phyloP scores from a whole-genome alignment of 1,140 invertebrate genomes.

The Arctopsyche grandis region DNA sequence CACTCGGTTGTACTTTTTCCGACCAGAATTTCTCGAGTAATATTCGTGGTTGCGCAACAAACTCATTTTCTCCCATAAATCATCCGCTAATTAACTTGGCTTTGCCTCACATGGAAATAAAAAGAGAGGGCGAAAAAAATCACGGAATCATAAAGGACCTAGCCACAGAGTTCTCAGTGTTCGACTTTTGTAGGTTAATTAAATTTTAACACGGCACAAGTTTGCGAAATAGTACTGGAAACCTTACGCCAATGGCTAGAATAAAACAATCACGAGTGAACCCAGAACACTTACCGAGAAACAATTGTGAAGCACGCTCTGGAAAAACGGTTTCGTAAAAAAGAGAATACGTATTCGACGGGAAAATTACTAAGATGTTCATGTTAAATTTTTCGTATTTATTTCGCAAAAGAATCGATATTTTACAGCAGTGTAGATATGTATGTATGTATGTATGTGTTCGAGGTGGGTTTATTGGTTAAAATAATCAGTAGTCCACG shows the following conservation, averaged over 20 bases:
- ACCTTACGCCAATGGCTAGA: constrained; percentile 15
- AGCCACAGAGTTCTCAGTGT: constrained; percentile 31
- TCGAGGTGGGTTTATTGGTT: constrained; percentile 48
- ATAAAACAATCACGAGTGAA: constrained; percentile 18
- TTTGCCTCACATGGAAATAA: background rate
- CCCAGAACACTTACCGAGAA: constrained; percentile 18
- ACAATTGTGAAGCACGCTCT: background rate
- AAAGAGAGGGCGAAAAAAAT: constrained; percentile 34
- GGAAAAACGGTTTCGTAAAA: too few species aligned
- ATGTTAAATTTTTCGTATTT: too few species aligned
- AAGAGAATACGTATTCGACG: background rate
- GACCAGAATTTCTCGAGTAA: too few species aligned
- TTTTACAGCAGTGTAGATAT: background rate
- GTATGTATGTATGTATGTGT: constrained; percentile 20
- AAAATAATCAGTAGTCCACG: constrained; percentile 49
- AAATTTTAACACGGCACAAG: constrained; percentile 54
- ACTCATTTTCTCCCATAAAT: constrained; percentile 45
- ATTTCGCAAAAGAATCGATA: background rate
- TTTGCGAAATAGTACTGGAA: constrained; percentile 15
- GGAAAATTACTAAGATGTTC: too few species aligned
- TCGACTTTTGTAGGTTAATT: constrained; percentile 52
- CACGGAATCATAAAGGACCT: constrained; percentile 48
- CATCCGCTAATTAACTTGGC: constrained; percentile 51
- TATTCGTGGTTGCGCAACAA: constrained; percentile 14
- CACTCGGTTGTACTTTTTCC: too few species aligned